These are phyloP conservation scores for Orgyia antiqua DNA, from an alignment of 2,888 invertebrate genomes.

Conservation along the genomic window DNA sequence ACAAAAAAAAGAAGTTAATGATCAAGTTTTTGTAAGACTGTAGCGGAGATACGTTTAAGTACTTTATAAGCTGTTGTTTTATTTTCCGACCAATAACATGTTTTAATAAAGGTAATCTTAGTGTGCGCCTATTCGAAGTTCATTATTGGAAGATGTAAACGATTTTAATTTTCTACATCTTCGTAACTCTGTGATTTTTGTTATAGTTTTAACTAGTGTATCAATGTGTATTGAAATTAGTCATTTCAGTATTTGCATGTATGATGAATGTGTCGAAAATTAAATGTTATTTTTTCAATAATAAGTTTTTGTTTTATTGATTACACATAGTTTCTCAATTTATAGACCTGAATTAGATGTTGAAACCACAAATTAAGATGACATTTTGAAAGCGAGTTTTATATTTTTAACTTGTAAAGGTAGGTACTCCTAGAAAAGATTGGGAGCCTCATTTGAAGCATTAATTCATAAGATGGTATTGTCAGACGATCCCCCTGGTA, in stretches of 20 bases:
- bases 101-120: conserved; percentile 58
- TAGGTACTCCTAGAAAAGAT: too few species aligned
- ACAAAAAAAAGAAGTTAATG: conserved; percentile 26
- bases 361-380: too few species aligned
- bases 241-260: conserved; percentile 67
- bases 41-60: conserved; percentile 55
- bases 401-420: too few species aligned
- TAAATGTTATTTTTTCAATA: conserved; percentile 71
- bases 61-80: conserved; percentile 55
- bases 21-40: conserved; percentile 55
- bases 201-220: conserved; percentile 63
- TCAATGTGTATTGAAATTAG: conserved; percentile 54
- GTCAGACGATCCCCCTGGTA: too few species aligned
- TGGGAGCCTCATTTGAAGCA: too few species aligned
- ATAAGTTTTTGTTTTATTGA: conserved; percentile 14
- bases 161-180: conserved; percentile 60
- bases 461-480: too few species aligned
- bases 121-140: conserved; percentile 55
- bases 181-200: conserved; percentile 72
- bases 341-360: too few species aligned
- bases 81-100: conserved; percentile 69
- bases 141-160: conserved; percentile 57
- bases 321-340: too few species aligned
- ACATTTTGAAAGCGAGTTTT: too few species aligned
- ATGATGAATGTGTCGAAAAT: conserved; percentile 68